Evolutionary conservation across 1,140 invertebrate genomes (phyloP), one percentile per base, ranked within the genome.

Genomic region (Eumeta japonica): DNA sequence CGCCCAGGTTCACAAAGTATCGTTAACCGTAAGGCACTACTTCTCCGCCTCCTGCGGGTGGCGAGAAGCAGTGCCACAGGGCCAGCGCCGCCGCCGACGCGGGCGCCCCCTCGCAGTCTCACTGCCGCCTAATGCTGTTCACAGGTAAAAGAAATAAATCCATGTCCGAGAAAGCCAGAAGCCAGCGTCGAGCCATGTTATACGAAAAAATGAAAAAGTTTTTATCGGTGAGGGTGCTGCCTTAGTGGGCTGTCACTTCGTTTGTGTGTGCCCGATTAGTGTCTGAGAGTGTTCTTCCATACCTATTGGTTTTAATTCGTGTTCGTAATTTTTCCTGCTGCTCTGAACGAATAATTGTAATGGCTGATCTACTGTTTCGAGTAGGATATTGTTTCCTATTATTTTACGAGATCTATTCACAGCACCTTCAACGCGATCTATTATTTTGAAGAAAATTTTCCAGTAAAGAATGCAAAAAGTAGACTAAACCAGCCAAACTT

Each of bases 161-260:
- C 72, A 79, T 81, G 74, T 64, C 81, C 57, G 81, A 59, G 44
- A 66, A 77, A 60, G 82, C 84, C 65, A 80, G 80, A 72, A 80
- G 81, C 75, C 85, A 82, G 76, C 80, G 85, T 48, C 87, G 89
- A 76, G 87, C 88, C 71, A 89, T 92, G 71, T 83, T 92, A 79
- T 88, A 90, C 75, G 88, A 90, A 78, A 92, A 91, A 85, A 92
- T 92, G 79, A 91, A 91, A 86, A 92, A 90, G 78, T 93, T 92
- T 79, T 81, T 92, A 79, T 88, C 88, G 88, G 90, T 94, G 83
- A 88, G 86, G 67, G 53, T 57, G 52, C 57, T 52, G 53, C 47
- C 45, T 61, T 53, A 59, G 57, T 58, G 58, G 57, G 62, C n/a
- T n/a, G n/a, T n/a, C n/a, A n/a, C 24, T 11, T 35, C 29, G 39